Conservation (phyloP, 2,888 invertebrate species). For the Pediacus dermestoides region DNA sequence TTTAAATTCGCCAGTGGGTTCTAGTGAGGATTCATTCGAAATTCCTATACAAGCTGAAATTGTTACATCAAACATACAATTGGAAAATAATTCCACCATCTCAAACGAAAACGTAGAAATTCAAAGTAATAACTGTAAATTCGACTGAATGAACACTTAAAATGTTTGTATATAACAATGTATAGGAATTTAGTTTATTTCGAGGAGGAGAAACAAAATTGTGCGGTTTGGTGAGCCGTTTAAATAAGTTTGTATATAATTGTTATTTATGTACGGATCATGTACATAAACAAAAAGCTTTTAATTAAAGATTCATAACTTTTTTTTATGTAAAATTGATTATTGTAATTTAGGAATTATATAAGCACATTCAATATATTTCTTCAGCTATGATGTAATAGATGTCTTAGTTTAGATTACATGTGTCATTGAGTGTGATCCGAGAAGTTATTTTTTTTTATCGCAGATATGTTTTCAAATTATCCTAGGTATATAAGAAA, state of each 20-base stretch:
- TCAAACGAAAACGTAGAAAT: conserved; percentile 8
- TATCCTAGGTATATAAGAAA: too few species aligned
- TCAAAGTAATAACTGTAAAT: conserved; percentile 32
- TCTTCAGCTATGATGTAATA: conserved; percentile 27
- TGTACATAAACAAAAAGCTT: conserved; percentile 40
- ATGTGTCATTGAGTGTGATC: conserved; percentile 38
- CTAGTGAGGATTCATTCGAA: conserved; percentile 37
- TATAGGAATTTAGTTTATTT: conserved; percentile 23
- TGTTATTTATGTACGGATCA: conserved; percentile 40
- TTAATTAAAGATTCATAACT: conserved; percentile 29
- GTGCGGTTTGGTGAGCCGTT: conserved; percentile 22
- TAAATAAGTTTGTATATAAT: conserved; percentile 38
- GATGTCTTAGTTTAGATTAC: conserved; percentile 34
- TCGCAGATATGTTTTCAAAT: not conserved
- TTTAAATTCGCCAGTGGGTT: too few species aligned
- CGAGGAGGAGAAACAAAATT: conserved; percentile 18
- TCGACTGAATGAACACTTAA: conserved; percentile 33
- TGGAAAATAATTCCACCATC: conserved; percentile 7
- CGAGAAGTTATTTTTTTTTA: conserved; percentile 15
- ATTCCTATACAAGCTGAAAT: conserved; percentile 48
- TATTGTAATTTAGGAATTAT: conserved; percentile 22
- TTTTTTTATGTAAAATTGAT: too few species aligned
- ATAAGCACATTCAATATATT: conserved; percentile 27
- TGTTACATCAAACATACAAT: conserved; percentile 21
- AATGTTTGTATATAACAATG: conserved; percentile 33